Percentiles rank a stretch among this genome's conserved stretches.
Conservation (phyloP, 2,888 invertebrate genomes). For the Microctonus aethiopoides region DNA sequence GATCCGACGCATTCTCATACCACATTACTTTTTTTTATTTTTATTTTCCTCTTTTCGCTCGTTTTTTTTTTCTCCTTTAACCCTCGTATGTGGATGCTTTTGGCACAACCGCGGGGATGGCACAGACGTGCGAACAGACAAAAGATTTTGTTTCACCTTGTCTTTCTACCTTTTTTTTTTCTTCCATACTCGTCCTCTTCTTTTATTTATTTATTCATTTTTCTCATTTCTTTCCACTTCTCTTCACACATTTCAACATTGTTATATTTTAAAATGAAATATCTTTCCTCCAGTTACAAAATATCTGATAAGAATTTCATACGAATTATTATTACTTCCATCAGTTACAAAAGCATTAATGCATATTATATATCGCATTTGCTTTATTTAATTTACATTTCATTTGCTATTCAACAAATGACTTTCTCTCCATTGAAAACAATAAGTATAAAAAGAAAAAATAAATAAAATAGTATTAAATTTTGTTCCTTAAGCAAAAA, state of each 20-base stretch:
- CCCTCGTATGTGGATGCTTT: conserved; percentile 28
- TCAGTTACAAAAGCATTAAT: not conserved
- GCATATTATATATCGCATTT: too few relatives aligned
- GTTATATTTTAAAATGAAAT: not conserved
- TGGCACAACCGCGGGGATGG: not conserved
- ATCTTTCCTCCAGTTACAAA: not conserved
- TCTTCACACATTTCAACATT: not conserved
- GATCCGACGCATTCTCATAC: conserved; percentile 23
- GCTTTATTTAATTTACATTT: too few relatives aligned
- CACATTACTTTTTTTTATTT: too few relatives aligned
- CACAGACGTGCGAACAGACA: conserved; percentile 28
- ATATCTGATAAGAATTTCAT: not conserved
- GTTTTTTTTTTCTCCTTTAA: conserved; percentile 6
- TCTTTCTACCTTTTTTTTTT: not conserved
- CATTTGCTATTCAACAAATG: too few relatives aligned
- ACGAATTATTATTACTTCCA: not conserved
- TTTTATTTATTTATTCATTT: too few relatives aligned
- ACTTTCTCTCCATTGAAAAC: too few relatives aligned
- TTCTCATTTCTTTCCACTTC: too few relatives aligned
- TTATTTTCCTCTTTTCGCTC: conserved; percentile 23
- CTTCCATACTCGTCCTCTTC: not conserved
- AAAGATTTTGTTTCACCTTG: conserved; percentile 15
- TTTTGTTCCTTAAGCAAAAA: not conserved
- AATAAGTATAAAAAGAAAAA: not conserved
- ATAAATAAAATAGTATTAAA: not conserved